Evolutionary conservation across 2,888 invertebrate genomes (phyloP).

Genomic region (Limnephilus rhombicus): DNA sequence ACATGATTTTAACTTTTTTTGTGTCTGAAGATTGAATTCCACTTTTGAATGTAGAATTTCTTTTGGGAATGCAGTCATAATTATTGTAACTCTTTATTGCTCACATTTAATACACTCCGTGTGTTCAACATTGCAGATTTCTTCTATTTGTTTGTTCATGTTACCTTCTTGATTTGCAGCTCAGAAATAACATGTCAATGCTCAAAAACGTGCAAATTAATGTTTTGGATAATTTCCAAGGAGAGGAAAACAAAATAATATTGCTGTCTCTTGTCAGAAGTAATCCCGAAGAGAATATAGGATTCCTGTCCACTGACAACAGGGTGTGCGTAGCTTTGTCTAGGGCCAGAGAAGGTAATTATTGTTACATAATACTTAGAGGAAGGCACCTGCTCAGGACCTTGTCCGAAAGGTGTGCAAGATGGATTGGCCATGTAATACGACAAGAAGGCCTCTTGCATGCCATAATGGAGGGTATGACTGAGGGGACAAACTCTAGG

Average conservation of each 20-base stretch:
- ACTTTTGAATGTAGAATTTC: neutral
- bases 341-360: constrained; percentile 78
- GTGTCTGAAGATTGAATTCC: neutral
- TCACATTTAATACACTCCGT: too few species aligned
- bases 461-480: too few species aligned
- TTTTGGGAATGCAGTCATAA: too few species aligned
- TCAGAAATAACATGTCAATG: neutral
- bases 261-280: constrained; percentile 88
- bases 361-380: too few species aligned
- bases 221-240: constrained; percentile 89
- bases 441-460: too few species aligned
- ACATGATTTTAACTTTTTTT: neutral
- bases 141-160: neutral
- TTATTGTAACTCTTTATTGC: too few species aligned
- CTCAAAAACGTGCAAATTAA: constrained; percentile 76
- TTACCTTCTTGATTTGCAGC: neutral
- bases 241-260: constrained; percentile 88
- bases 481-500: too few species aligned
- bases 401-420: too few species aligned
- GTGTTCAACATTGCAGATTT: too few species aligned
- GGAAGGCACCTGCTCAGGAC: too few species aligned
- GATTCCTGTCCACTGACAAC: constrained; percentile 84
- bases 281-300: constrained; percentile 82
- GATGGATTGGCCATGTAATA: too few species aligned
- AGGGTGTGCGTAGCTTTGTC: constrained; percentile 89